Evolutionary conservation across 2,888 invertebrate genomes (phyloP), one percentile per base, ranked within the genome.

Genomic region (Meliscaeva auricollis): DNA sequence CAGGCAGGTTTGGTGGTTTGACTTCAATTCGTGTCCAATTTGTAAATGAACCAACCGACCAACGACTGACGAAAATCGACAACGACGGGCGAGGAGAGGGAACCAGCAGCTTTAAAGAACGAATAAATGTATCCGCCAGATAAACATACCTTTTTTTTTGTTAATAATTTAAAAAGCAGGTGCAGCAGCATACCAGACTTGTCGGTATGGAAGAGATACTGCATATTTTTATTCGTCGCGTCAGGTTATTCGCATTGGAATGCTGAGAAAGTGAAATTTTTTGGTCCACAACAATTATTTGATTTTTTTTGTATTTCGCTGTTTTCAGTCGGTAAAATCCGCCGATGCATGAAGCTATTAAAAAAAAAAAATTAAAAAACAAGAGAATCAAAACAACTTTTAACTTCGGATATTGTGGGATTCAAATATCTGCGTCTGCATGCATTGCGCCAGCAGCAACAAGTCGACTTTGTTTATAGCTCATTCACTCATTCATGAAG

Each of bases 221-320:
- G 69, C 73, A 48, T 30, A 17, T 30, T 20, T 73, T 69, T 48
- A 26, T 50, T 41, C 69, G 56, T 68, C 58, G 50, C 74, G 74
- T 76, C 66, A 38, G 75, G 46, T 73, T 68, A 66, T 72, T 80
- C 68, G 54, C 84, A 54, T 72, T 81, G 84, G 84, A 81, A 81
- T 85, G 80, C 72, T 76, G 80, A 76, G 81, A 85, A 85, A 85
- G 84, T 85, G 84, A 85, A 85, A 85, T 17, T 73, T 80, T 70
- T 85, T 76, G 81, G 81, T 85, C 84, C 80, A 85, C 66, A 76
- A 79, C 26, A 75, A 76, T 85, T 80, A 68, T 68, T 64, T 26
- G 72, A 22, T 52, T 74, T 62, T 60, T 46, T 70, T 70, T 38
- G 11, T 38, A 11, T 58, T 17, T 54, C 32, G 6, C 41, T 60